Conservation (phyloP, 1,140 invertebrate species). For the Trichogramma pretiosum region DNA sequence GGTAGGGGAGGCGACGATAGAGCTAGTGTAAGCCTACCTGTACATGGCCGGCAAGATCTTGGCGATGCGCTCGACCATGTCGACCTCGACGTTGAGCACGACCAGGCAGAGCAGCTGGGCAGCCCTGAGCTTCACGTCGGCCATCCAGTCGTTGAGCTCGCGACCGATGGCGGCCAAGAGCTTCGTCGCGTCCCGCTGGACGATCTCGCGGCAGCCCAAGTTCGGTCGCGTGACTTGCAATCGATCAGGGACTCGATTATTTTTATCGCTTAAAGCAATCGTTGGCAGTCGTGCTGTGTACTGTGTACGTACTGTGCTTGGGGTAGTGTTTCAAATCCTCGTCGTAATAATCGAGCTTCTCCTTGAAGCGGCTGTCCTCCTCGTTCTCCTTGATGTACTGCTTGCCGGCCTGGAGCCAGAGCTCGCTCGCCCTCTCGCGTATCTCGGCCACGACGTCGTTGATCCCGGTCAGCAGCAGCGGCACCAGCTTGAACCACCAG, state of each 20-base stretch:
- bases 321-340: conserved; percentile 55
- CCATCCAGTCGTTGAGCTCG: conserved; percentile 66
- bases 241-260: no score
- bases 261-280: not conserved
- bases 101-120: conserved; percentile 61
- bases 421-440: conserved; percentile 44
- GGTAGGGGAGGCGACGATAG: not conserved
- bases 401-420: conserved; percentile 61
- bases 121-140: conserved; percentile 61
- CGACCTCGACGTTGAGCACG: conserved; percentile 59
- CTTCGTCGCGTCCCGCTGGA: conserved; percentile 60
- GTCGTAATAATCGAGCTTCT: conserved; percentile 60
- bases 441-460: conserved; percentile 63
- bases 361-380: conserved; percentile 61
- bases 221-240: conserved; percentile 57
- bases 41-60: conserved; percentile 53
- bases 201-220: conserved; percentile 64
- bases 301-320: conserved; percentile 45
- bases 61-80: conserved; percentile 59
- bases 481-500: conserved; percentile 65
- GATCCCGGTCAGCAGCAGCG: conserved; percentile 64
- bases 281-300: no score
- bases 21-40: no score
- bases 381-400: conserved; percentile 70
- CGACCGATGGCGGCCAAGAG: conserved; percentile 55